phyloP scores from a whole-genome alignment of 2,888 invertebrate genomes.

The Drosophila mettleri region DNA sequence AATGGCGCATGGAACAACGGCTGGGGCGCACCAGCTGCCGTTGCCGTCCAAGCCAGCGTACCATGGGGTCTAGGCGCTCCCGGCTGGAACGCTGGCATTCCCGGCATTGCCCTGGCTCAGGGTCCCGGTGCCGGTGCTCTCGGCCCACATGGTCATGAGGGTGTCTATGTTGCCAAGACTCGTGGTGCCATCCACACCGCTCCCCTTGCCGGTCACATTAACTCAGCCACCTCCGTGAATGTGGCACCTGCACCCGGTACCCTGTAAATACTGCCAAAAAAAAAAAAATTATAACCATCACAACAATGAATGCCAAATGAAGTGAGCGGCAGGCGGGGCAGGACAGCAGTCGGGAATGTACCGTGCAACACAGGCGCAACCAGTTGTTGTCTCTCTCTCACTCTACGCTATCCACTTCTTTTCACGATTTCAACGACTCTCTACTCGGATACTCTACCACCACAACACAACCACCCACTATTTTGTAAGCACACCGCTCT shows the following conservation, averaged over 20 bases:
- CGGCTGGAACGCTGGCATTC: constrained; percentile 84
- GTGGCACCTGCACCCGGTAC: constrained; percentile 84
- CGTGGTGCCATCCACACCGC: constrained; percentile 84
- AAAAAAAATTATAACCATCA: no score
- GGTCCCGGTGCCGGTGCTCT: constrained; percentile 75
- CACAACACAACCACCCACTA: constrained; percentile 42
- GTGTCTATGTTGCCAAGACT: constrained; percentile 84
- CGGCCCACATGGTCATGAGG: constrained; percentile 84
- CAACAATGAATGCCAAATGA: constrained; percentile 57
- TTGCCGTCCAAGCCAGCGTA: constrained; percentile 67
- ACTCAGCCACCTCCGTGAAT: constrained; percentile 83
- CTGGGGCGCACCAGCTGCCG: constrained; percentile 77
- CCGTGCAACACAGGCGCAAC: constrained; percentile 19
- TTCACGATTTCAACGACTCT: constrained; percentile 63
- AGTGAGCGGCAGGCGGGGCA: constrained; percentile 28
- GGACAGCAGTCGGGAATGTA: constrained; percentile 14
- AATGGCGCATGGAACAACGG: constrained; percentile 64
- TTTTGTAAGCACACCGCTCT: constrained; percentile 73
- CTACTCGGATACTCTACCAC: constrained; percentile 68
- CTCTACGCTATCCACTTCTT: constrained; percentile 37
- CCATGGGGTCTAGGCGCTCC: constrained; percentile 72
- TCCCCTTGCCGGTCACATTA: constrained; percentile 83
- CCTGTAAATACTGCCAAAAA: constrained; percentile 51
- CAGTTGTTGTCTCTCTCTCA: constrained; percentile 40
- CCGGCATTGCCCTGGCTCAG: constrained; percentile 83